Evolutionary conservation across 30 jellyfish, hydroid and myxozoan genomes (phyloP), one percentile per base, ranked within the genome.

Genomic region (Cassiopea andromeda): DNA sequence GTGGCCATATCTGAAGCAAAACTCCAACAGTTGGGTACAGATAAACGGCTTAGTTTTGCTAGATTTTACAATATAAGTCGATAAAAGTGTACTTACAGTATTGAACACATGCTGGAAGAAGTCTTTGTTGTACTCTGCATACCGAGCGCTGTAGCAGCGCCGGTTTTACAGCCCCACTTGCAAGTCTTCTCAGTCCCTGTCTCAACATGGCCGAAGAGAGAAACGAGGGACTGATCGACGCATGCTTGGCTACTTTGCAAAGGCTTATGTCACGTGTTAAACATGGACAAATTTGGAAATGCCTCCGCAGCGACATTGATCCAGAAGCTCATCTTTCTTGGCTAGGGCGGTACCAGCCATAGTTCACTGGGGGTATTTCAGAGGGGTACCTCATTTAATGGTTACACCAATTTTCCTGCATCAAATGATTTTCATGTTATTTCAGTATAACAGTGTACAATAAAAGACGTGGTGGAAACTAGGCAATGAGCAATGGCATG

Each of bases 191-290:
- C 83, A 95, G 87, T 38, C 98, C 99, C 81, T 91, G 97, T 85
- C 99, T 89, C 87, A 95, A 95, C 99, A 95, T 95, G 95, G 94
- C 95, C 92, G 94, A 50, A 77, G 94, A 87, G 94, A 89, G 78
- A 83, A 68, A 89, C 90, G 72, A 71, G 87, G 87, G 76, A 64
- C 90, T 50, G 18, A 84, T 43, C 81, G 86, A 76, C 94, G 88
- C 94, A 87, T 81, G 94, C 94, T 77, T 81, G 90, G 75, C 85
- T 38, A 19, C 64, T 54, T 54, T 54, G 81, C 82, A 61, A 77
- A 76, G 86, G 75, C 60, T 75, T 46, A 49, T 66, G 73, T 78
- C 94, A 87, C 94, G 94, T 87, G 94, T 75, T 9, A 64, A 69
- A 6, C 46, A 61, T 86, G 89, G 93, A 87, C 94, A 80, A 68